Evolutionary conservation across 2,113 vertebrate species (phyloP), one percentile per base, ranked within the genome.

Genomic region (Centropus unirufus): DNA sequence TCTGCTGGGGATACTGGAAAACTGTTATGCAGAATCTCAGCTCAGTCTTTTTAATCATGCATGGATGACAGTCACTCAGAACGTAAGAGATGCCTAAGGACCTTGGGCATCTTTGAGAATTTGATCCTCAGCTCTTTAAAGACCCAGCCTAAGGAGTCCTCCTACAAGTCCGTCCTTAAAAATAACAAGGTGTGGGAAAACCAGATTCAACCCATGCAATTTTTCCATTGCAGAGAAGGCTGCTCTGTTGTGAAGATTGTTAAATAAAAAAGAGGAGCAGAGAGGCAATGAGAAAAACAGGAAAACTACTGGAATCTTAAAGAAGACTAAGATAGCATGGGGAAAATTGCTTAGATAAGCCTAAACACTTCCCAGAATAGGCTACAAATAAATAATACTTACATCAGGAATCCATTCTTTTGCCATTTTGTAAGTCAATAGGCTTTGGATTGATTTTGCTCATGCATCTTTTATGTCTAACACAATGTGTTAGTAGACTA

Each of bases 311-410:
- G 13, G 16, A 67, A n/a, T 81, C 26, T 92, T 92, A 90, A 72
- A 69, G 39, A 82, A 82, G 30, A 49, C 21, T 46, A 26, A 90
- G 75, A 83, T 9, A 74, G 27, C 34, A 69, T 14, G 4, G 10
- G 9, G 30, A 17, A 76, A 91, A 92, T 44, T 84, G 54, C 67
- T 91, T 92, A 84, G 66, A 44, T 74, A 86, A 94, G 74, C 39
- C 59, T 73, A 78, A 89, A 73, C 19, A 34, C 27, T 27, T 52
- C 62, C 51, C 36, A 64, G 78, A 85, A 80, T n/a, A 70, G 23
- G 24, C 40, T 85, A 78, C 69, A 93, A 94, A 94, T 92, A 94
- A 93, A 78, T 75, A 82, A 63, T 77, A 49, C 80, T 88, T 93
- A 85, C 34, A 62, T 72, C 30, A 80, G 32, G 30, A 91, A 84